Evolutionary conservation across 2,113 vertebrate species (phyloP).

Genomic region (Plectropomus leopardus): DNA sequence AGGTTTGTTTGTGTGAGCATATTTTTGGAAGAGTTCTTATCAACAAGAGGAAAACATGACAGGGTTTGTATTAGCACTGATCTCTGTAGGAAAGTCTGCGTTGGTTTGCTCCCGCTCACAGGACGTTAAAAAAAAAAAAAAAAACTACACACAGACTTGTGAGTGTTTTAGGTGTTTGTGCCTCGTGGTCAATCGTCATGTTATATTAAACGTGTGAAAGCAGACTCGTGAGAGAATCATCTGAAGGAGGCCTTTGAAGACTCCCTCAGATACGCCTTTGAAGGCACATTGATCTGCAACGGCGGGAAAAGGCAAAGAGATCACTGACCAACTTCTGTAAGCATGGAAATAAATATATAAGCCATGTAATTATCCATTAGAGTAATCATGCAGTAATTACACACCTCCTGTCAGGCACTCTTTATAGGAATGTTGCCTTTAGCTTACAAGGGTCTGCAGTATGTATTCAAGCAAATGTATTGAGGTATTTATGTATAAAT

Average conservation of each 20-base stretch:
- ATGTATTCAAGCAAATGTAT: neutral
- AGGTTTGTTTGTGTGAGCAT: neutral
- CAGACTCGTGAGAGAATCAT: constrained; percentile 7
- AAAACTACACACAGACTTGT: neutral
- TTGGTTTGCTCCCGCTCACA: neutral
- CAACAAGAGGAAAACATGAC: neutral
- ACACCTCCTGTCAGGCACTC: neutral
- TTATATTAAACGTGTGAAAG: constrained; percentile 39
- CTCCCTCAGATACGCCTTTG: constrained; percentile 19
- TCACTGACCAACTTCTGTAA: constrained; percentile 4
- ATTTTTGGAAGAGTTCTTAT: neutral
- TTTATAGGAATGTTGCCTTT: neutral
- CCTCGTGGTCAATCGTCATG: constrained; percentile 38
- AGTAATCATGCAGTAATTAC: constrained; percentile 18
- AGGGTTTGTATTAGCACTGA: neutral
- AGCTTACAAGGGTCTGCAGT: neutral
- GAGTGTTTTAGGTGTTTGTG: constrained; percentile 17
- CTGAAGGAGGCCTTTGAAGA: constrained; percentile 38
- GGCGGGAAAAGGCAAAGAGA: constrained; percentile 10
- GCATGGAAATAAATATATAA: constrained; percentile 30
- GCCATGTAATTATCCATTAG: constrained; percentile 5
- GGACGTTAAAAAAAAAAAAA: too few relatives aligned
- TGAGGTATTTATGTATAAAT: neutral
- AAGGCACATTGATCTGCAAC: constrained; percentile 35
- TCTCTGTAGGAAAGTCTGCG: neutral